Evolutionary conservation across 2,113 vertebrate species (phyloP), one percentile per base, ranked within the genome.

Genomic region (Copsychus sechellarum): DNA sequence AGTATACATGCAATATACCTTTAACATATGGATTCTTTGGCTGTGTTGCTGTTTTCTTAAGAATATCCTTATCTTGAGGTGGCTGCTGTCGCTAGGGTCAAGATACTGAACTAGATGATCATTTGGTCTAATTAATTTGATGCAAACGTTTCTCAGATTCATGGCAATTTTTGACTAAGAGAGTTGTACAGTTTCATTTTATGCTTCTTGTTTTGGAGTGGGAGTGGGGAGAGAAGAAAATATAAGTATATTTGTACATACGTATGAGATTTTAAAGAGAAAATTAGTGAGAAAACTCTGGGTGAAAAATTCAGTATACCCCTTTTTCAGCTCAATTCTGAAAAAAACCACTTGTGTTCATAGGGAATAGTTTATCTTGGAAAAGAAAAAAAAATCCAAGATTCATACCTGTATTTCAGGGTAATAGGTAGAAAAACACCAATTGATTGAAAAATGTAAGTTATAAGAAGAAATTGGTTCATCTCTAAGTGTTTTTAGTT

Each of bases 1-100:
- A 33, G 51, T 13, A 23, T 14, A 20, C 8, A 20, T 36, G 21
- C 11, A 38, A 19, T 28, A 19, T 38, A 16, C 0, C 0, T 33
- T 38, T 29, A 54, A 33, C 3, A 2, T 6, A 8, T 5, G 7
- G 42, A 18, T 86, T 25, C 58, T 48, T 60, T 54, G 88, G 48
- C 26, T 84, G 13, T 81, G 34, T 9, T 65, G 50, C 45, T 77
- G 17, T 42, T 66, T 53, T 7, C 22, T 73, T 47, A 9, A 54
- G 28, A 69, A 51, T 42, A 42, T 38, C 71, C 26, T 47, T 42
- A 24, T 50, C n/a, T 29, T 67, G 70, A 74, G 19, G 29, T 81
- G 20, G 14, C 57, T 88, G 36, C 61, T 8, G 0, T 40, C 74
- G 48, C 38, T 62, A 43, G 36, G 24, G 9, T 25, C 26, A 43